These are phyloP conservation scores for Adelges cooleyi DNA, from an alignment of 1,140 invertebrate species.

Conservation along the genomic window DNA sequence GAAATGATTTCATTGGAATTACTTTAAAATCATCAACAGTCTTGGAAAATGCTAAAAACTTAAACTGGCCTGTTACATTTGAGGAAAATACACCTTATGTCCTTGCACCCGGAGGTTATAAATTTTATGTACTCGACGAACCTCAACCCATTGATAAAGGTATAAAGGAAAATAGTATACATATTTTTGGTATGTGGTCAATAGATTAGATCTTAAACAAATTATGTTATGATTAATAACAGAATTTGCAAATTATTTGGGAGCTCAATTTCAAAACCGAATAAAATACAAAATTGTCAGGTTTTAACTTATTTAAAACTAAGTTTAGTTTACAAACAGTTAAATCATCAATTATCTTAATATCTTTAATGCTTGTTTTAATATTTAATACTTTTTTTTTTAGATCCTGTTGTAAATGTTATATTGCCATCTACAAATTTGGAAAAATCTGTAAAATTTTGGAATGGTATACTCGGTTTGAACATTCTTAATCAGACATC, in stretches of 20 bases:
- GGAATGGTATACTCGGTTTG: slow-evolving; percentile 65
- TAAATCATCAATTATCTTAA: too few relatives aligned
- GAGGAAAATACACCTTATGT: slow-evolving; percentile 48
- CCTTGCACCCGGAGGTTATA: slow-evolving; percentile 82
- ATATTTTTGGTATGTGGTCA: too few relatives aligned
- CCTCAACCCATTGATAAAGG: slow-evolving; percentile 51
- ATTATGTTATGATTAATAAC: too few relatives aligned
- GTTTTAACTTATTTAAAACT: too few relatives aligned
- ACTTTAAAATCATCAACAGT: slow-evolving; percentile 68
- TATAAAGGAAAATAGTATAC: slow-evolving; percentile 34
- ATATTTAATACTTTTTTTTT: too few relatives aligned
- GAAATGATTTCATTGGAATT: slow-evolving; percentile 85
- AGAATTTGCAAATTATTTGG: too few relatives aligned
- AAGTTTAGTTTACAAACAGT: too few relatives aligned
- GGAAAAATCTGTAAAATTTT: slow-evolving; percentile 63
- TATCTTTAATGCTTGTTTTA: too few relatives aligned
- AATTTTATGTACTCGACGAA: slow-evolving; percentile 67
- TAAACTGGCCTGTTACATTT: slow-evolving; percentile 53
- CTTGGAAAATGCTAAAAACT: slow-evolving; percentile 55
- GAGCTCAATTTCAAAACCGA: too few relatives aligned
- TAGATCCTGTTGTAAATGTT: slow-evolving; percentile 76
- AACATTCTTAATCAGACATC: slow-evolving; percentile 52
- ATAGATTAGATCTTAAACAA: slow-evolving; percentile 23
- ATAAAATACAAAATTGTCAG: too few relatives aligned
- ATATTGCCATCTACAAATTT: slow-evolving; percentile 68